Base-by-base conservation (phyloP, 1,140 invertebrate genomes). In the Pogonomyrmex barbatus region DNA sequence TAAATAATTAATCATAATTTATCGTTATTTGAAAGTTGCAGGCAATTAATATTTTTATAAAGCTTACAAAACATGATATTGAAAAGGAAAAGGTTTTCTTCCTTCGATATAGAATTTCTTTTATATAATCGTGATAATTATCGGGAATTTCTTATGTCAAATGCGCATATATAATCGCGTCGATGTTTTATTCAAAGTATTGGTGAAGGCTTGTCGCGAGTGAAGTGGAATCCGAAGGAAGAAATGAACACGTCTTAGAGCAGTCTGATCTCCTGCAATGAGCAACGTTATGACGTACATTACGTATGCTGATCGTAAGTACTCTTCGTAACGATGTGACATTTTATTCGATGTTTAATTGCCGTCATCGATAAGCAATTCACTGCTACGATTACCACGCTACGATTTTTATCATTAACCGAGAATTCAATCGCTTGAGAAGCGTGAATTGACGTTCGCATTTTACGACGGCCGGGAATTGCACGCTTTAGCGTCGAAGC, bases 281-380 rank as follows among this genome's bases (percentile, higher is more conserved):
- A 56, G 50, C 52, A 36, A 71, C 12, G 12, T 71, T 71, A 67
- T 45, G 42, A 78, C 39, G 33, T 62, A 39, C 30, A 17, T 65
- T 67, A 52, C 33, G 42, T 60, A 65, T 17, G 58, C 17, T 50
- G 45, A 68, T n/a, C 62, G 17, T 33, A 70, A 71, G n/a, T 17
- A 58, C 52, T 24, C 39, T 47, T 42, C 50, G 33, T 82, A 52
- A 79, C 62, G 45, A 71, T 45, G 17, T 10, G 78, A 58, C 8
- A 81, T 14, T 70, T 70, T 81, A 56, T 45, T 45, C 14, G 36
- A 54, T 9, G 12, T 12, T 82, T 71, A 82, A 82, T 82, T 82
- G 52, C 39, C 14, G 9, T 12, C 9, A 63, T 45, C 24, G n/a
- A 71, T 71, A 71, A 45, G 14, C 67, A 45, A 58, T 71, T 70